A percentile compares a stretch with the other conserved stretches of the same genome.
phyloP scores from a whole-genome alignment of 2,797 vertebrate genomes.

The Microchirus variegatus region DNA sequence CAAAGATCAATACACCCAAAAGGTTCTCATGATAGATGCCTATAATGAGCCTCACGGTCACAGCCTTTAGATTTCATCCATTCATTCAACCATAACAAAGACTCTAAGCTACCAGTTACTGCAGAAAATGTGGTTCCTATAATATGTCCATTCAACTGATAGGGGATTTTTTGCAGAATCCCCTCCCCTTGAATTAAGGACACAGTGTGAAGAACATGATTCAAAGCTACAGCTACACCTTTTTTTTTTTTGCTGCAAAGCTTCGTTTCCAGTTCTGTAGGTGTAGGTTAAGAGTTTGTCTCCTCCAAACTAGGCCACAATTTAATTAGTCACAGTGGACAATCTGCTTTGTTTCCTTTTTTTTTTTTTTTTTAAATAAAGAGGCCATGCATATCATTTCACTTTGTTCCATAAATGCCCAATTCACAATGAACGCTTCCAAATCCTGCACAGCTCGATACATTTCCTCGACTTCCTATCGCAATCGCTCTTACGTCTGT shows the following conservation, averaged over 20 bases:
- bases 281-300: constrained; percentile 17
- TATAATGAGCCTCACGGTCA: constrained; percentile 31
- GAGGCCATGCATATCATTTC: constrained; percentile 21
- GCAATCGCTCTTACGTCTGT: constrained; percentile 15
- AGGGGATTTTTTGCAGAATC: constrained; percentile 34
- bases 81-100: constrained; percentile 41
- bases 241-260: background rate
- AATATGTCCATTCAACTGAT: constrained; percentile 54
- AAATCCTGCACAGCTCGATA: background rate
- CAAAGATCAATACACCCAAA: too few relatives aligned
- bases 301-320: constrained; percentile 32
- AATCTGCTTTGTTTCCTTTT: constrained; percentile 11
- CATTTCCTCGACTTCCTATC: background rate
- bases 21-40: too few relatives aligned
- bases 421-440: constrained; percentile 14
- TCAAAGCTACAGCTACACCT: background rate
- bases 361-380: constrained; percentile 7
- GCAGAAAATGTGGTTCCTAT: constrained; percentile 50
- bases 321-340: constrained; percentile 36
- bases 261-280: constrained; percentile 25
- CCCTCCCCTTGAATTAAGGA: constrained; percentile 1
- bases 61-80: constrained; percentile 49
- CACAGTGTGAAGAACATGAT: constrained; percentile 4
- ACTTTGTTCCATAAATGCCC: constrained; percentile 29
- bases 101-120: constrained; percentile 38